Evolutionary conservation across 1,140 invertebrate species (phyloP).

Genomic region (Dolichoris vasculosae): DNA sequence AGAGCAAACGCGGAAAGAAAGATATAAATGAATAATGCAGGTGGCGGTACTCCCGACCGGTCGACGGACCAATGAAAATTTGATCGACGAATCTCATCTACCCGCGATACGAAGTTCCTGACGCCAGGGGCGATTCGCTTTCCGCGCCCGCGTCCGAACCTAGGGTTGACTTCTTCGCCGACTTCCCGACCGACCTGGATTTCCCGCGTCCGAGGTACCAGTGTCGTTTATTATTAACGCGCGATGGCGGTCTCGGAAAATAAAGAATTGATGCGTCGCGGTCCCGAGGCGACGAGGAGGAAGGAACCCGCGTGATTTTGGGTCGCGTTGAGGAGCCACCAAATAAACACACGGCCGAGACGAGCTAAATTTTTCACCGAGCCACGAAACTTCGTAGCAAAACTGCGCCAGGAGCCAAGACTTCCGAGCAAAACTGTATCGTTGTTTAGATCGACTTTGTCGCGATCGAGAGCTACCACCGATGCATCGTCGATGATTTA

Average conservation of each 20-base stretch:
- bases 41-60: not conserved
- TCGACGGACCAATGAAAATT: conserved; percentile 21
- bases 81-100: not conserved
- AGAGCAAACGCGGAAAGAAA: not conserved
- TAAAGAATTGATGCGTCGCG: not conserved
- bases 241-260: not conserved
- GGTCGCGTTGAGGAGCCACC: not conserved
- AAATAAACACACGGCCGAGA: not conserved
- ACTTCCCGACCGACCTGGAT: not conserved
- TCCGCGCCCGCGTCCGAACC: not conserved
- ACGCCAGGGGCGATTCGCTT: not conserved
- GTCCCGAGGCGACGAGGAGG: not conserved
- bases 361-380: conserved; percentile 4
- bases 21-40: conserved; percentile 17
- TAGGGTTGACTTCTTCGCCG: not conserved
- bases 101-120: not conserved
- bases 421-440: not conserved
- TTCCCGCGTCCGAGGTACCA: not conserved
- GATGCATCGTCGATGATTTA: not conserved
- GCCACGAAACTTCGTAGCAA: no score
- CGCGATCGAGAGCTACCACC: not conserved
- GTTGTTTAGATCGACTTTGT: not conserved
- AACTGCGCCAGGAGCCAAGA: no score
- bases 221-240: conserved; percentile 34
- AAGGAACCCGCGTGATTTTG: not conserved